Conservation (phyloP, 2,113 vertebrate genomes). For the Tragulus kanchil region DNA sequence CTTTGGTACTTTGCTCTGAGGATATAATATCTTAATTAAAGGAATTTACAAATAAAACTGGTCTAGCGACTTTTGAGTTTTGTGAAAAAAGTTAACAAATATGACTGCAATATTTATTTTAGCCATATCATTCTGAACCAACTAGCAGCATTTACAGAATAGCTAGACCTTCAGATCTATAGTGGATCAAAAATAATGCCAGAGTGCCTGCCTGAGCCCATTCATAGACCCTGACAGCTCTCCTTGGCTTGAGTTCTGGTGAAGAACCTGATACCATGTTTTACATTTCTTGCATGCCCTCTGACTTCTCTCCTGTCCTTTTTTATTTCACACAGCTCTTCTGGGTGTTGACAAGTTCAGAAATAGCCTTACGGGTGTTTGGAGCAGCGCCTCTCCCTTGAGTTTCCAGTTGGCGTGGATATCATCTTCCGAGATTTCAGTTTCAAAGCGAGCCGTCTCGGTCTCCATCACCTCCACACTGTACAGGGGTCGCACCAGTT, state of each 20-base stretch:
- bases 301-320: slow-evolving; percentile 56
- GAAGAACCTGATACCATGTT: slow-evolving; percentile 34
- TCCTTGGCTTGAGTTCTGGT: neutral
- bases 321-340: slow-evolving; percentile 52
- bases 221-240: neutral
- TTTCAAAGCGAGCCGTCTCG: slow-evolving; percentile 96
- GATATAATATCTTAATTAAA: neutral
- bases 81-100: neutral
- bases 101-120: neutral
- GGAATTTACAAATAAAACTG: neutral
- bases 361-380: slow-evolving; percentile 93
- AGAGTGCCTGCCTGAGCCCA: neutral
- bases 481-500: slow-evolving; percentile 94
- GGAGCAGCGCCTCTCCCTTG: slow-evolving; percentile 94
- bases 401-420: slow-evolving; percentile 96
- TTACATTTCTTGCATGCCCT: slow-evolving; percentile 49
- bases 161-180: neutral
- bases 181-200: neutral
- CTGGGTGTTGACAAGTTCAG: slow-evolving; percentile 56
- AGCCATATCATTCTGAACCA: neutral
- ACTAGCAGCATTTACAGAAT: neutral
- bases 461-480: slow-evolving; percentile 98
- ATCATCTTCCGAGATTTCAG: slow-evolving; percentile 96
- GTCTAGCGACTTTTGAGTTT: neutral
- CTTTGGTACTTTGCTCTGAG: neutral